Percentiles rank a stretch among this genome's conserved stretches.
Conservation (phyloP, 2,888 invertebrate species). For the Melanostoma mellinum region DNA sequence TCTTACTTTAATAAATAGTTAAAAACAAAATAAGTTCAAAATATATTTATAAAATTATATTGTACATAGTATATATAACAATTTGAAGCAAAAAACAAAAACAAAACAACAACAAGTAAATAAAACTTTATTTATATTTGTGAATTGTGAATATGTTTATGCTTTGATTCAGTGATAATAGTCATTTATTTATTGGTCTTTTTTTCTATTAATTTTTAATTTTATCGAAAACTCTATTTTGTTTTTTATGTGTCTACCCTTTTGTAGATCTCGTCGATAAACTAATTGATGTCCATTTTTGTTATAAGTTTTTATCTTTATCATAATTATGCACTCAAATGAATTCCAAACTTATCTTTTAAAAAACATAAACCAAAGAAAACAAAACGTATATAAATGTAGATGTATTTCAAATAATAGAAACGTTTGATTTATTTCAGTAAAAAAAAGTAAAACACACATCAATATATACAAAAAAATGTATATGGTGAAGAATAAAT, state of each 20-base stretch:
- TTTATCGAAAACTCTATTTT: background rate
- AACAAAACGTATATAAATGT: slow-evolving; percentile 51
- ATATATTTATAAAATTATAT: slow-evolving; percentile 64
- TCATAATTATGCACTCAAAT: slow-evolving; percentile 60
- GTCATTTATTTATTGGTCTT: slow-evolving; percentile 42
- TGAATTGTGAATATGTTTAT: slow-evolving; percentile 45
- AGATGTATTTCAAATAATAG: slow-evolving; percentile 58
- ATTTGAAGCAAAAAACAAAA: slow-evolving; percentile 30
- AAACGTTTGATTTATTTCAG: slow-evolving; percentile 38
- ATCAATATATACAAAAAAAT: slow-evolving; percentile 8
- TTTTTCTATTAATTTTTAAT: slow-evolving; percentile 16
- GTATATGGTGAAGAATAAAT: slow-evolving; percentile 42
- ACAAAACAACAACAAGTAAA: no score
- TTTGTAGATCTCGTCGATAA: slow-evolving; percentile 10
- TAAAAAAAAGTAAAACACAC: slow-evolving; percentile 48
- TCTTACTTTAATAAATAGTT: slow-evolving; percentile 43
- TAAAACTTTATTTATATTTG: no score
- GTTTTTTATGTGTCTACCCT: slow-evolving; percentile 9
- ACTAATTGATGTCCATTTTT: slow-evolving; percentile 12
- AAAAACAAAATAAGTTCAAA: slow-evolving; percentile 66
- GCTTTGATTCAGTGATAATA: slow-evolving; percentile 31
- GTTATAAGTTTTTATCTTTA: slow-evolving; percentile 22
- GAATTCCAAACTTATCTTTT: slow-evolving; percentile 64
- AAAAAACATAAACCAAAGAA: slow-evolving; percentile 32
- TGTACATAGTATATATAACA: slow-evolving; percentile 68